These are phyloP conservation scores for Tupaia tana DNA, from an alignment of 2,113 vertebrate species.

Conservation along the genomic window DNA sequence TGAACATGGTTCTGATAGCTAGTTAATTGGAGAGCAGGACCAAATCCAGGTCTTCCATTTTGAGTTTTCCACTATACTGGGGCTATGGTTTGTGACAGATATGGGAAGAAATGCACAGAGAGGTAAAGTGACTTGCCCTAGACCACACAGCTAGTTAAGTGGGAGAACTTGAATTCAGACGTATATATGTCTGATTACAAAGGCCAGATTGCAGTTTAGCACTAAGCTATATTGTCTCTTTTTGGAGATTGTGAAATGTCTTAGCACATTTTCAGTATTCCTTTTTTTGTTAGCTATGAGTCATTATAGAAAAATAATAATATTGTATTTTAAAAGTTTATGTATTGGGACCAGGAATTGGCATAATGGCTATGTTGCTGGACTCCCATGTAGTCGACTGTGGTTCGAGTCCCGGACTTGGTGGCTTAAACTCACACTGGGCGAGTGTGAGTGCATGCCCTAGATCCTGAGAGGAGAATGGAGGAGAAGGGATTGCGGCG, in stretches of 20 bases:
- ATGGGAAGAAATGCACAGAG: not conserved
- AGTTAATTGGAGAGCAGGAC: not conserved
- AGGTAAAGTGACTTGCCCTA: not conserved
- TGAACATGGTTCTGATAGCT: not conserved
- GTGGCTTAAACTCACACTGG: no score
- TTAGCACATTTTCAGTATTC: not conserved
- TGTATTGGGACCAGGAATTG: no score
- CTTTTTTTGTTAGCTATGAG: not conserved
- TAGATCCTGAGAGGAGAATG: no score
- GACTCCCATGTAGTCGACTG: no score
- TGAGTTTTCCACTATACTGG: not conserved
- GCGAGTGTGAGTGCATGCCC: no score
- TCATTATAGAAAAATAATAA: not conserved
- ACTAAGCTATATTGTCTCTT: not conserved
- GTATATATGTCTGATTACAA: not conserved
- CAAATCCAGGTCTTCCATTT: not conserved
- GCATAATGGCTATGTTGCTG: no score
- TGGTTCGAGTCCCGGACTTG: no score
- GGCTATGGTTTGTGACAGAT: not conserved
- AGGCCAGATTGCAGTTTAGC: not conserved
- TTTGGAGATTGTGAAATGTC: not conserved
- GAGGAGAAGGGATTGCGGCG: no score
- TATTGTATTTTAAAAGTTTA: not conserved
- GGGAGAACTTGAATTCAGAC: not conserved
- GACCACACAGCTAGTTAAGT: not conserved